Conservation (phyloP, 2,113 vertebrate genomes). For the Chiloscyllium plagiosum region DNA sequence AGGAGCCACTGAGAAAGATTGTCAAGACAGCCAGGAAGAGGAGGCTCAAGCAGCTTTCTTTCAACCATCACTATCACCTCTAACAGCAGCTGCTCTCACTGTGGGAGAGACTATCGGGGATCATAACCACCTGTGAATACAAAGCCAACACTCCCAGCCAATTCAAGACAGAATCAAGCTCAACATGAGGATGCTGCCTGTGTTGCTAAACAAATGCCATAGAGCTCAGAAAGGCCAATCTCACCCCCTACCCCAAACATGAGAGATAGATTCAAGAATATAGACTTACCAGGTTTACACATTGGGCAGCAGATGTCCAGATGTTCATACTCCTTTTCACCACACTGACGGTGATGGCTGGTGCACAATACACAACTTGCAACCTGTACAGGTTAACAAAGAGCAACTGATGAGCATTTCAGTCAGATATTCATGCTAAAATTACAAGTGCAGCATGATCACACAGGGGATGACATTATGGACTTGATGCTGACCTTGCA, state of each 20-base stretch:
- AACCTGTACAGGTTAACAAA: neutral
- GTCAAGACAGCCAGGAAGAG: no score
- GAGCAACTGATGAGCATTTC: neutral
- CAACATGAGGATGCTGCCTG: no score
- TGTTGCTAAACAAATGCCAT: neutral
- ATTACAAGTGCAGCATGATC: neutral
- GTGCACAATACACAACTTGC: fast-evolving
- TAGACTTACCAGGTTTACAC: neutral
- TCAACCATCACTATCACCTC: no score
- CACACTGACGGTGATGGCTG: neutral
- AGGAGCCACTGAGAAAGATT: no score
- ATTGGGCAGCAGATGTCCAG: neutral
- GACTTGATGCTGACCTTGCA: neutral
- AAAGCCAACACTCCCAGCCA: no score
- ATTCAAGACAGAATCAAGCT: no score
- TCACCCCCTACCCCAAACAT: neutral
- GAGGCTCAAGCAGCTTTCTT: no score
- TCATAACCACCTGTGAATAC: no score
- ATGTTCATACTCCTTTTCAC: neutral
- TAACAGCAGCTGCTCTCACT: no score
- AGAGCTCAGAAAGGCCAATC: neutral
- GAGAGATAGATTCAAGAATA: neutral
- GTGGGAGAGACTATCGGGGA: no score
- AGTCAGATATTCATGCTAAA: neutral
- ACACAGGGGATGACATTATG: neutral